Conservation (phyloP, 2,888 invertebrate genomes). For the Himalopsyche japonica region DNA sequence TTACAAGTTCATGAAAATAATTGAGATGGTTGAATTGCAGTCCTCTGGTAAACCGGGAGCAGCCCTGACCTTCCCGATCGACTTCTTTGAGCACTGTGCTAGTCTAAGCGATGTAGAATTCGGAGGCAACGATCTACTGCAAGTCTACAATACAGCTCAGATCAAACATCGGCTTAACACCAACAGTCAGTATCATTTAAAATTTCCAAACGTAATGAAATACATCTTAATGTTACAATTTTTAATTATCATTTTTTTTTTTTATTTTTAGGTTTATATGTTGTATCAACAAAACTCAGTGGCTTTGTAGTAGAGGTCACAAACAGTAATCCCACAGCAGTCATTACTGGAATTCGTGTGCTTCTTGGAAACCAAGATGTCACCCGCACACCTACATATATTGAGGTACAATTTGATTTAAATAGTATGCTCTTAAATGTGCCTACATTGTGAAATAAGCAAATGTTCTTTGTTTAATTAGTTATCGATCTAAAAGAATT, state of each 20-base stretch:
- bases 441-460: too few species aligned
- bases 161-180: constrained; percentile 89
- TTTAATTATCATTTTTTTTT: neutral
- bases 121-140: constrained; percentile 91
- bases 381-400: constrained; percentile 74
- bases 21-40: constrained; percentile 42
- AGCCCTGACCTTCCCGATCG: constrained; percentile 83
- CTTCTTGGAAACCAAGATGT: constrained; percentile 83
- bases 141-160: constrained; percentile 92
- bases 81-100: constrained; percentile 96
- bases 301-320: constrained; percentile 88
- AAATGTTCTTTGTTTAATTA: too few species aligned
- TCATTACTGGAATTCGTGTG: constrained; percentile 88
- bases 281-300: constrained; percentile 87
- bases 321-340: constrained; percentile 85
- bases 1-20: too few species aligned
- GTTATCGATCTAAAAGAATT: too few species aligned
- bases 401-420: constrained; percentile 59
- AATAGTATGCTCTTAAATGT: neutral
- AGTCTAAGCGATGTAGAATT: constrained; percentile 91
- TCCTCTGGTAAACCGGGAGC: constrained; percentile 64
- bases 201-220: constrained; percentile 44
- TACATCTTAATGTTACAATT: neutral
- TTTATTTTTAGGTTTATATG: constrained; percentile 74
- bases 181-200: constrained; percentile 47